phyloP scores from a whole-genome alignment of 2,113 vertebrate species.

The Condylura cristata region DNA sequence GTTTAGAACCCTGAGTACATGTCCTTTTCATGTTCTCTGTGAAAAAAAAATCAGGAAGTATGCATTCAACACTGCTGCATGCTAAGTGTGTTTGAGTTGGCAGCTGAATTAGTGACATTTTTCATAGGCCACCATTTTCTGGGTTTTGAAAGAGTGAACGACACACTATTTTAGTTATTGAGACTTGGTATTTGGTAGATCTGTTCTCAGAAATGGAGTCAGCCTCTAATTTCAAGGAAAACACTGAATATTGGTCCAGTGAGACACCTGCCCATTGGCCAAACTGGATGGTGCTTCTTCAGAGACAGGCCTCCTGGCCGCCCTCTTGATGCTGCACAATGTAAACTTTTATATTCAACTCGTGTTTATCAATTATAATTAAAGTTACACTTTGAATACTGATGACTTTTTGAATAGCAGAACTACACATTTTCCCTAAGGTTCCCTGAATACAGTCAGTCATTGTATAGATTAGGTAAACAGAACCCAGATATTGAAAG shows the following conservation, averaged over 20 bases:
- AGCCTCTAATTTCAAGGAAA: not conserved
- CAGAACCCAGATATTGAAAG: slow-evolving; percentile 6
- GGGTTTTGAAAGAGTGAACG: not conserved
- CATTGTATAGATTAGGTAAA: slow-evolving; percentile 29
- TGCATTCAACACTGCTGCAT: not conserved
- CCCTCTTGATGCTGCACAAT: not conserved
- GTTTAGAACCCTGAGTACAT: not conserved
- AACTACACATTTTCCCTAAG: slow-evolving; percentile 14
- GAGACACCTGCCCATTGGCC: not conserved
- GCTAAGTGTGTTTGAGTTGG: not conserved
- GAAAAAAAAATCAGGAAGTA: not conserved
- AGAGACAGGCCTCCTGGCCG: not conserved
- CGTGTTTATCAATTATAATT: not conserved
- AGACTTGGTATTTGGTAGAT: not conserved
- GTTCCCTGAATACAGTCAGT: not conserved
- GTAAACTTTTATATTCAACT: not conserved
- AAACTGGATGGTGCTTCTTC: not conserved
- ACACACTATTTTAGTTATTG: not conserved
- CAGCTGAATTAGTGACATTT: not conserved
- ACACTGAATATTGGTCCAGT: not conserved
- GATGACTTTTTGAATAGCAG: slow-evolving; percentile 9
- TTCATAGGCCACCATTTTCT: not conserved
- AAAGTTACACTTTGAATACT: not conserved
- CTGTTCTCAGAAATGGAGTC: slow-evolving; percentile 24
- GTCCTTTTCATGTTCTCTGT: not conserved